phyloP scores from a whole-genome alignment of 2,888 invertebrate species.

The Penaeus monodon region DNA sequence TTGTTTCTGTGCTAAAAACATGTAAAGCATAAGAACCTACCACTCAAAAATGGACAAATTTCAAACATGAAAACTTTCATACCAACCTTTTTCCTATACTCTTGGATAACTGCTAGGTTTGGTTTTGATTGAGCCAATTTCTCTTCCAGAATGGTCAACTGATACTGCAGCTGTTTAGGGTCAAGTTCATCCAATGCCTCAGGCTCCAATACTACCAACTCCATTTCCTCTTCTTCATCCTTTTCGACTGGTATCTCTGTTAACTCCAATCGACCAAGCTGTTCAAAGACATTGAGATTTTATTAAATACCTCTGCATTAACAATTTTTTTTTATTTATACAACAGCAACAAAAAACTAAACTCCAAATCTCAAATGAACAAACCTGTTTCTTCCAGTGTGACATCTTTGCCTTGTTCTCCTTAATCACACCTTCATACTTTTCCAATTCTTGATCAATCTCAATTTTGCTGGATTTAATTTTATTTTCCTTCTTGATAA shows the following conservation, averaged over 20 bases:
- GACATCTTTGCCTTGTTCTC: slow-evolving; percentile 69
- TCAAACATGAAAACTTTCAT: background rate
- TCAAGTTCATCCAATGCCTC: slow-evolving; percentile 77
- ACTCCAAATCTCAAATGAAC: background rate
- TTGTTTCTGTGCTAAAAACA: too few relatives aligned
- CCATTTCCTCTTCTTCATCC: slow-evolving; percentile 72
- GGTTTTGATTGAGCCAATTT: slow-evolving; percentile 70
- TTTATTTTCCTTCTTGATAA: slow-evolving; percentile 75
- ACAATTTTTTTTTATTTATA: too few relatives aligned
- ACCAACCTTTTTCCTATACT: slow-evolving; percentile 73
- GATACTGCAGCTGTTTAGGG: slow-evolving; percentile 75
- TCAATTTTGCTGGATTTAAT: slow-evolving; percentile 81
- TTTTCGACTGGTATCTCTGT: slow-evolving; percentile 74
- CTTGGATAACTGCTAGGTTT: slow-evolving; percentile 77
- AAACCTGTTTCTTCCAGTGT: slow-evolving; percentile 71
- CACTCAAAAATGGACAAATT: too few relatives aligned
- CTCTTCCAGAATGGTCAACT: slow-evolving; percentile 80
- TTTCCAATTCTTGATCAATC: slow-evolving; percentile 79
- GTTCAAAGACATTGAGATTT: background rate
- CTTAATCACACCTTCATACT: slow-evolving; percentile 68
- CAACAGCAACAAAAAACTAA: too few relatives aligned
- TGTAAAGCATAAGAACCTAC: too few relatives aligned
- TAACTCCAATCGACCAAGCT: slow-evolving; percentile 75
- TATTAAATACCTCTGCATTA: background rate
- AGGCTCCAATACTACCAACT: slow-evolving; percentile 74